Base-by-base conservation (phyloP, 2,797 vertebrate genomes). In the Psittacula echo region DNA sequence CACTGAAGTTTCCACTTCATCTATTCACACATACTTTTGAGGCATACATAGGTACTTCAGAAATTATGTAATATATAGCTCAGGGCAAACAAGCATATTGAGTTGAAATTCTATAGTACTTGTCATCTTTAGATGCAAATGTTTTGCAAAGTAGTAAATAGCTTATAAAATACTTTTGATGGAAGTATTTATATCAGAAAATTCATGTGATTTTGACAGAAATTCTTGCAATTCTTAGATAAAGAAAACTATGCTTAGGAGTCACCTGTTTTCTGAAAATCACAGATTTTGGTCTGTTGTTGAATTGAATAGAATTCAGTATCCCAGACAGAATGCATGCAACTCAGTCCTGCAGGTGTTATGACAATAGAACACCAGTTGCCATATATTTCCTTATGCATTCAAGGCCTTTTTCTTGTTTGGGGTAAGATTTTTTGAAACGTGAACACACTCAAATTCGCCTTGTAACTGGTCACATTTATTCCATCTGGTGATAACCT, bases 391-490 rank as follows among this genome's bases (percentile, higher is more conserved):
- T 85, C 11, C 22, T 71, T 53, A 67, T 0, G 1, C 9, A 82
- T 89, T 83, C 13, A 47, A 84, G 24, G 15, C 13, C 5, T 37
- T 87, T 85, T 50, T 68, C 30, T 68, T 6, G 4, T 61, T 80
- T 80, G 61, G n/a, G n/a, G 27, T 11, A 72, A 77, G 19, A 56
- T 68, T 76, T 27, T 21, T 32, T 7, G 29, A 65, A 48, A 51
- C 1, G 3, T 51, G 37, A 68, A 54, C 1, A 5, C 7, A 23
- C 1, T 2, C 1, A 39, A 27, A 2, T 68, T 76, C 83, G 9
- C 4, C 15, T 47, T 5, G 2, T 51, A 51, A 42, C 0, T 32
- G 16, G 9, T 72, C n/a, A 73, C 14, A 48, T 70, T 77, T 58
- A 48, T 62, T 89, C 11, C 5, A 44, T 9, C 3, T 44, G 41